A percentile compares a stretch with the other conserved stretches of the same genome.
Conservation (phyloP, 37 sponge, comb jelly and placozoan genomes). For the Aphrocallistes beatrix region DNA sequence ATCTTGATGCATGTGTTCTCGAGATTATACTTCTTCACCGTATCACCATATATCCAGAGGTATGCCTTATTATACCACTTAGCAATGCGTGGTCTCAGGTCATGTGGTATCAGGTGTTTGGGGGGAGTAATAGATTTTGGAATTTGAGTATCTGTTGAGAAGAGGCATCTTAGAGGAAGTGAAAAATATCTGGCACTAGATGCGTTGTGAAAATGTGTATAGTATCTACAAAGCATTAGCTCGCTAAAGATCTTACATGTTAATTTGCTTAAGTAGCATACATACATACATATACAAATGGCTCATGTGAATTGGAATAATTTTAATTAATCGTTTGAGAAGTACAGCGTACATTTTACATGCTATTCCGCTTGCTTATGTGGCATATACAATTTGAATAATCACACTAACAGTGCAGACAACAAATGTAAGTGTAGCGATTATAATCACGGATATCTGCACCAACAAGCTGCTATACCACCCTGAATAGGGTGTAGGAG, state of each 20-base stretch:
- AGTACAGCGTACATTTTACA: no score
- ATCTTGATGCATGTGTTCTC: not conserved
- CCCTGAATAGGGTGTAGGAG: not conserved
- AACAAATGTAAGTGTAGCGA: not conserved
- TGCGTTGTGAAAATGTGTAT: no score
- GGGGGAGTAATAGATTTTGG: not conserved
- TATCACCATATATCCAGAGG: not conserved
- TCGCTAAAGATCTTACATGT: no score
- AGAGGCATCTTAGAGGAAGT: no score
- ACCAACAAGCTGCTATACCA: not conserved
- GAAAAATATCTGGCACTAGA: no score
- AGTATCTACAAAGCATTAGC: no score
- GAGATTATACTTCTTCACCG: not conserved
- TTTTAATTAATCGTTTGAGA: no score
- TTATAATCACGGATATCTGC: not conserved
- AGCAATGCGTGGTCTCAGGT: not conserved
- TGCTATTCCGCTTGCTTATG: not conserved
- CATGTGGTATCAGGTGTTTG: not conserved
- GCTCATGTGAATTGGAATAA: no score
- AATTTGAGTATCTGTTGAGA: no score
- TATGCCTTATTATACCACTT: constrained; percentile 1
- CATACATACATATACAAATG: no score
- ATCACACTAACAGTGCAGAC: not conserved
- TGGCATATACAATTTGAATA: not conserved
- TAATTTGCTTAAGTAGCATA: no score